Conservation (phyloP, 2,797 vertebrate species). For the Onychomys leucogaster region DNA sequence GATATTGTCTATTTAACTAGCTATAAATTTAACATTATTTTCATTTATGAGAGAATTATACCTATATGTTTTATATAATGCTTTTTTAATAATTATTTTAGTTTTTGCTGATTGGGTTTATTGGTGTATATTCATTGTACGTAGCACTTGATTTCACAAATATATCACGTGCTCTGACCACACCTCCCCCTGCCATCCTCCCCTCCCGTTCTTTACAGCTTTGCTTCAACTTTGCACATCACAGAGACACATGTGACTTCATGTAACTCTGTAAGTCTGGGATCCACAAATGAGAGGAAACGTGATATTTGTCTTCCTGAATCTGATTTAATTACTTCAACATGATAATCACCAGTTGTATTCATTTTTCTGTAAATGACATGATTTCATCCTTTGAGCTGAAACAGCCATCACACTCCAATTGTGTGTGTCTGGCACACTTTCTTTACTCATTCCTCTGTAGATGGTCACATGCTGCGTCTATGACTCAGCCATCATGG, state of each 20-base stretch:
- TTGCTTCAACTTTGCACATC: not conserved
- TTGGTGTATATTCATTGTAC: not conserved
- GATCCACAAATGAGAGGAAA: not conserved
- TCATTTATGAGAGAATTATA: not conserved
- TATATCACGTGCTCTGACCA: not conserved
- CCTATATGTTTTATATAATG: not conserved
- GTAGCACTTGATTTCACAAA: not conserved
- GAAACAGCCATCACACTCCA: not conserved
- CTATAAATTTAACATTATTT: not conserved
- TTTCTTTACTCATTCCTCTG: accelerated
- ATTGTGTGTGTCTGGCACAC: not conserved
- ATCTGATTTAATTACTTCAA: not conserved
- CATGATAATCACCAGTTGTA: not conserved
- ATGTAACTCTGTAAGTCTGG: not conserved
- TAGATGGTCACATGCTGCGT: not conserved
- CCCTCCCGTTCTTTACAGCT: not conserved
- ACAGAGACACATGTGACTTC: not conserved
- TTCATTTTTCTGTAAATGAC: not conserved
- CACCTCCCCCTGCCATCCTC: not conserved
- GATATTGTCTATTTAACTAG: not conserved
- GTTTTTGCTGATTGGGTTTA: not conserved
- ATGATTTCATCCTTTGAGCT: not conserved
- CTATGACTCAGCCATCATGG: not conserved
- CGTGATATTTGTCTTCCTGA: not conserved
- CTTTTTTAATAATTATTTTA: not conserved